phyloP scores from a whole-genome alignment of 64 coral and sea anemone genomes.

The Pocillopora damicornis region DNA sequence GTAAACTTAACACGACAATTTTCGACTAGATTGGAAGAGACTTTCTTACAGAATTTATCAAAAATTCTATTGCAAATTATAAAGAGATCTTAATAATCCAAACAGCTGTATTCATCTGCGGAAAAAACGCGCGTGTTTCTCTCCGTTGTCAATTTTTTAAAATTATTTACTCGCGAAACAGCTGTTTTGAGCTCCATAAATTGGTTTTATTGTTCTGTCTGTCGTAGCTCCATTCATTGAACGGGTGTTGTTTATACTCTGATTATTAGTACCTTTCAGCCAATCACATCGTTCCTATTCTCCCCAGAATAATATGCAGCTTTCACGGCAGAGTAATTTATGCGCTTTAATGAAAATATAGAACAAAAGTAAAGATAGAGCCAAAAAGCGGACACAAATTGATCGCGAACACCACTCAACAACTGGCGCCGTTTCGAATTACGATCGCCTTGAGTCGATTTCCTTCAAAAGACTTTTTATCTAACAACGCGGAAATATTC shows the following conservation, averaged over 20 bases:
- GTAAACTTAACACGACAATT: not conserved
- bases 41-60: not conserved
- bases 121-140: not conserved
- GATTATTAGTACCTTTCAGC: slow-evolving; percentile 28
- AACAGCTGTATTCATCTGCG: not conserved
- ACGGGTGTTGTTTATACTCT: slow-evolving; percentile 37
- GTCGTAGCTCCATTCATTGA: slow-evolving; percentile 12
- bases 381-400: slow-evolving; percentile 18
- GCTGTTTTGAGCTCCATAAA: slow-evolving; percentile 37
- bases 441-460: not conserved
- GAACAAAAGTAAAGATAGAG: slow-evolving; percentile 31
- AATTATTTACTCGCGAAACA: slow-evolving; percentile 39
- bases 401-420: slow-evolving; percentile 9
- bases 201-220: slow-evolving; percentile 25
- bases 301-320: slow-evolving; percentile 26
- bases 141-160: not conserved
- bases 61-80: not conserved
- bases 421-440: not conserved
- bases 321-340: slow-evolving; percentile 23
- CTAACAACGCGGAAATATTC: not conserved
- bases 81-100: not conserved
- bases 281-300: slow-evolving; percentile 2
- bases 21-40: not conserved
- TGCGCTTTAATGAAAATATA: slow-evolving; percentile 30
- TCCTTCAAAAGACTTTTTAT: not conserved